Base-by-base conservation (phyloP, 2,113 vertebrate species). In the Istiophorus platypterus region DNA sequence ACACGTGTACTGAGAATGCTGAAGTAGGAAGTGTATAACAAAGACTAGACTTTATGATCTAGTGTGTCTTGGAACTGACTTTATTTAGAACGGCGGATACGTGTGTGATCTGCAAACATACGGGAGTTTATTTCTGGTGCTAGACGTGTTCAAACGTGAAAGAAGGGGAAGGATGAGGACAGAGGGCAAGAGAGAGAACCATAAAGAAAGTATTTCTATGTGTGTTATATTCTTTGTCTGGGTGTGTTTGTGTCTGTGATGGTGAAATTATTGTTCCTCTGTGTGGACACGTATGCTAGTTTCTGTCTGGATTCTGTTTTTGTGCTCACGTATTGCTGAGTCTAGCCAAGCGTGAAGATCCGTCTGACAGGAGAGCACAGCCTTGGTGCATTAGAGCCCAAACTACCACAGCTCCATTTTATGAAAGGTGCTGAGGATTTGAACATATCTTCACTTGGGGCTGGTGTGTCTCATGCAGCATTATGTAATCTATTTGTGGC, bases 291-390 rank as follows among this genome's bases (percentile, higher is more conserved):
- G 8, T 79, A 58, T 71, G 54, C 20, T 67, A 69, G 75, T 70
- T 85, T 67, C 76, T 31, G 78, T 56, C 66, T 64, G 76, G 31
- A 41, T 87, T 80, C 61, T 26, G 66, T 68, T 64, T 72, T 71
- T 7, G 54, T 67, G 80, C 66, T 67, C 65, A 10, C 62, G 72
- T 39, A 77, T 47, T 52, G 58, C 65, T 4, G 64, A 58, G 80
- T 68, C 20, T 26, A 82, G 72, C 72, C 82, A 37, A 87, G 92
- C 86, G 67, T 91, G 81, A 91, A 92, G 67, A 89, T 91, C 64
- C 7, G 31, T 88, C 85, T 92, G 91, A 92, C 92, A 93, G 89
- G 82, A 78, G 82, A 80, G 84, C 85, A 75, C 84, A 88, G 88
- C 87, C 87, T 41, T 9, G 62, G 74, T 81, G 88, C 93, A 92